phyloP scores from a whole-genome alignment of 2,888 invertebrate species.

The Apodemia duryi region DNA sequence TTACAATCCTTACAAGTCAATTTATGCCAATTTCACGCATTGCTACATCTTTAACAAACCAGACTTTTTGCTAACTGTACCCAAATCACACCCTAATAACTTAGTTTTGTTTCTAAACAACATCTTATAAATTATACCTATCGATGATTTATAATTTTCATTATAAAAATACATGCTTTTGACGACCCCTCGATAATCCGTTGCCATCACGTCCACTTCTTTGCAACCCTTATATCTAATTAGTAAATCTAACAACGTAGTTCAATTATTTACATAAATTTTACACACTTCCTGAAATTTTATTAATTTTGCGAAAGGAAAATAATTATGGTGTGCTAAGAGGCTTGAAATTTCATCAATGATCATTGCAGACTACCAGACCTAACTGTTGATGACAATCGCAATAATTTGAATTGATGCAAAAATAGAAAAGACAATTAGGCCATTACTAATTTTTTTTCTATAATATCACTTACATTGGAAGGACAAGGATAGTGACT shows the following conservation, averaged over 20 bases:
- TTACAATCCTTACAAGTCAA: slow-evolving; percentile 52
- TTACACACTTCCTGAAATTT: slow-evolving; percentile 67
- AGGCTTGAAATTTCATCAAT: slow-evolving; percentile 77
- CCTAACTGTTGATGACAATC: slow-evolving; percentile 27
- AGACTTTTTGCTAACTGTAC: slow-evolving; percentile 37
- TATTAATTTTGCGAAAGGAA: slow-evolving; percentile 42
- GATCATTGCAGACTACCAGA: slow-evolving; percentile 49
- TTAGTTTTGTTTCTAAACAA: slow-evolving; percentile 57
- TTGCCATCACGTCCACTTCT: slow-evolving; percentile 52
- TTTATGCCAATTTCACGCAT: slow-evolving; percentile 58
- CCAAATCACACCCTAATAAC: slow-evolving; percentile 45
- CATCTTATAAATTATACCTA: slow-evolving; percentile 59
- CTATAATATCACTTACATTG: slow-evolving; percentile 22
- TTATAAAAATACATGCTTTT: slow-evolving; percentile 73
- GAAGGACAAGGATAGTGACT: slow-evolving; percentile 20
- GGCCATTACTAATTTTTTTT: slow-evolving; percentile 24
- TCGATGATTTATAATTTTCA: slow-evolving; percentile 56
- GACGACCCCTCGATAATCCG: slow-evolving; percentile 40
- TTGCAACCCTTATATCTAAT: slow-evolving; percentile 58
- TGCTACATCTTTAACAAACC: slow-evolving; percentile 43
- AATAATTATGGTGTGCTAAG: slow-evolving; percentile 49
- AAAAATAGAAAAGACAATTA: slow-evolving; percentile 26
- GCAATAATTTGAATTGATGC: slow-evolving; percentile 2
- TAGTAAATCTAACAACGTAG: slow-evolving; percentile 60
- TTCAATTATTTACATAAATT: slow-evolving; percentile 62